Evolutionary conservation across 2,888 invertebrate genomes (phyloP), one percentile per base, ranked within the genome.

Genomic region (Pristionchus exspectatus): DNA sequence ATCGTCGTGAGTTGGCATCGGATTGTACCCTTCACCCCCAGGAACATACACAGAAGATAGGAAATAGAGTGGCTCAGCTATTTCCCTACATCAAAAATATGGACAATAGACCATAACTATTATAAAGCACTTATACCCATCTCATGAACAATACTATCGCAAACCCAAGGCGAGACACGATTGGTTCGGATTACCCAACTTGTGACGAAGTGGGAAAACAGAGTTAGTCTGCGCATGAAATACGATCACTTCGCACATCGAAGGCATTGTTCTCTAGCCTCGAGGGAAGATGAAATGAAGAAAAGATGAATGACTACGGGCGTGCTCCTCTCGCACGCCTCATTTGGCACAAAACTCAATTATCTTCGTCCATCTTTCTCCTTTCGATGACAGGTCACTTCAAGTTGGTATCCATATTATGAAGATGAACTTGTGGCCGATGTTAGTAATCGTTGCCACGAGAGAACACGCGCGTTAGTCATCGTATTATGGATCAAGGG

Each of bases 281-380:
- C 27, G 81, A 81, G 81, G 50, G 81, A 18, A 77, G 21, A 81
- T 50, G 50, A 81, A 27, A 81, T 44, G 50, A 50, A 33, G 81
- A 54, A 81, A 81, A 81, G n/a, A n/a, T 81, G n/a, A n/a, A 81
- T 81, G 81, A 21, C 81, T 81, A 27, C 81, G 44, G n/a, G 74
- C 12, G 27, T 14, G 72, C 30, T 38, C 74, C 38, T 74, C 74
- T 74, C 81, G 10, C 81, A 81, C 81, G 81, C 81, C 81, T 81
- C 81, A 81, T 81, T 81, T 44, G 27, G 27, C 81, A 44, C 50
- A n/a, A 50, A 81, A 81, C 81, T 81, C 81, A 81, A 81, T 81
- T 81, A 81, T 81, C 74, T 38, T 74, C 38, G 18, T 44, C 27
- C 74, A 16, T 74, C 74, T 74, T 81, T 21, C 50, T 4, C n/a